Evolutionary conservation across 2,113 vertebrate species (phyloP).

Genomic region (Herpetotheres cachinnans): DNA sequence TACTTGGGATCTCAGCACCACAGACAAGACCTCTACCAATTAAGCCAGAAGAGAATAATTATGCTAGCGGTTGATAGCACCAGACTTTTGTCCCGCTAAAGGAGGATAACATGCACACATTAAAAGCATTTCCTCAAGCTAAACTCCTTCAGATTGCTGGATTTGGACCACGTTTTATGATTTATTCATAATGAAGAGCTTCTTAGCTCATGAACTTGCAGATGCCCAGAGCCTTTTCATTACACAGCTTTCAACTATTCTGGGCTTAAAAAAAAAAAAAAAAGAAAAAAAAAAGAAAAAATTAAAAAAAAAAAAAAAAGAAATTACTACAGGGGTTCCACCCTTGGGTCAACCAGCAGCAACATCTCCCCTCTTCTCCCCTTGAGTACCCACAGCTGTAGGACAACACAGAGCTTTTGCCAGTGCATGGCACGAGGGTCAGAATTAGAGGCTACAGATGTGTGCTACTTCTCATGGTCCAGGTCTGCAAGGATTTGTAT

Average conservation of each 20-base stretch:
- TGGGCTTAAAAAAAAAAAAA: not conserved
- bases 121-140: slow-evolving; percentile 4
- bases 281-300: not conserved
- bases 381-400: not conserved
- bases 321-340: not conserved
- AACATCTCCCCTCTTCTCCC: not conserved
- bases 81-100: not conserved
- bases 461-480: not conserved
- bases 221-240: not conserved
- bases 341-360: not conserved
- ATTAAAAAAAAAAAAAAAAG: not conserved
- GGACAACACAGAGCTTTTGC: not conserved
- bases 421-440: not conserved
- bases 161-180: not conserved
- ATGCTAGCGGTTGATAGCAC: not conserved
- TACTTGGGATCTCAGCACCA: not conserved
- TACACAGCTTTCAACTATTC: not conserved
- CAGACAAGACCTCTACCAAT: not conserved
- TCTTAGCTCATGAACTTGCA: not conserved
- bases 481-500: not conserved
- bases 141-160: not conserved
- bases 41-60: not conserved
- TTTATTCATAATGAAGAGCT: slow-evolving; percentile 10
- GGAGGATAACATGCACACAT: not conserved
- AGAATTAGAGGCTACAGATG: not conserved